Conservation (phyloP, 2,888 invertebrate genomes). For the Encarsia formosa region DNA sequence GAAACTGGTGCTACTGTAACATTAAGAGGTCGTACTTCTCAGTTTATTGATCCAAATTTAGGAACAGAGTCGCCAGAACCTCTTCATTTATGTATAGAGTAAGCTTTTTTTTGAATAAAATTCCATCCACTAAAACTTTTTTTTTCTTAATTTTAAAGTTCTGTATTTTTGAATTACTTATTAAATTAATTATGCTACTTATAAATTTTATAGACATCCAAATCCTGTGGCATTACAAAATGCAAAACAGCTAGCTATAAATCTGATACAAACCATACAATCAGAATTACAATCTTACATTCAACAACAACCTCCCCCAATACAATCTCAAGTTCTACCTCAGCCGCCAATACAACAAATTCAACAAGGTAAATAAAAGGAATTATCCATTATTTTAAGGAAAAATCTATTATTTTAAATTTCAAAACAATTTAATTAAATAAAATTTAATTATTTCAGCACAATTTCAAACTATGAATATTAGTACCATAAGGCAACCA, state of each 20-base stretch:
- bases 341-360: constrained; percentile 49
- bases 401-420: background rate
- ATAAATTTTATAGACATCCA: constrained; percentile 60
- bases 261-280: constrained; percentile 75
- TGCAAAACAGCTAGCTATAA: constrained; percentile 70
- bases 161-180: too few relatives aligned
- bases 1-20: constrained; percentile 76
- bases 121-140: background rate
- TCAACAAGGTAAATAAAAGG: constrained; percentile 43
- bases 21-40: constrained; percentile 66
- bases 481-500: constrained; percentile 48
- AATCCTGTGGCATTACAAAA: constrained; percentile 65
- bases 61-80: constrained; percentile 66
- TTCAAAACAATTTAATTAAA: background rate
- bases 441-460: constrained; percentile 33
- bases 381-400: too few relatives aligned
- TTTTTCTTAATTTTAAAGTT: background rate
- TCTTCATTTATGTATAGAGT: constrained; percentile 72
- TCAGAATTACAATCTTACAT: constrained; percentile 53
- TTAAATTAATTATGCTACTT: too few relatives aligned
- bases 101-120: constrained; percentile 43
- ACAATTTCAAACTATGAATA: constrained; percentile 51
- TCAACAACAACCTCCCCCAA: constrained; percentile 51
- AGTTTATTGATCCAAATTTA: constrained; percentile 56
- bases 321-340: constrained; percentile 49